phyloP scores from a whole-genome alignment of 2,888 invertebrate genomes.

The Tromatobia lineatoria region DNA sequence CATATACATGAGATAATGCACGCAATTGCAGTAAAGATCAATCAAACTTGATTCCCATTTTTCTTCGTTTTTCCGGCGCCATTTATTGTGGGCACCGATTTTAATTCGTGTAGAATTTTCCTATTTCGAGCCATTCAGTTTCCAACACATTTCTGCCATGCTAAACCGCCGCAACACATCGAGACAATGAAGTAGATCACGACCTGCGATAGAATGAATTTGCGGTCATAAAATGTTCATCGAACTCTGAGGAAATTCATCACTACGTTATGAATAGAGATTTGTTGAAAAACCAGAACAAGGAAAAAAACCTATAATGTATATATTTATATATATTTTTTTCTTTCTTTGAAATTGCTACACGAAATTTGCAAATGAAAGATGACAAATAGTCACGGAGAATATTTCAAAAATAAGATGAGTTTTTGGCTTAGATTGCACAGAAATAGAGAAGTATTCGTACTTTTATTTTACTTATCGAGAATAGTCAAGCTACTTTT shows the following conservation, averaged over 20 bases:
- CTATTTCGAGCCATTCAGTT: conserved; percentile 72
- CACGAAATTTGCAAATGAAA: too few relatives aligned
- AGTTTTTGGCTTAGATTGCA: too few relatives aligned
- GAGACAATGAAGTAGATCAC: conserved; percentile 94
- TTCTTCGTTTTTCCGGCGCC: not conserved
- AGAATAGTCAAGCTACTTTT: too few relatives aligned
- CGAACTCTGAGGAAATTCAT: not conserved
- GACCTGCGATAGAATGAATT: conserved; percentile 83
- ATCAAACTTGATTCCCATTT: conserved; percentile 12
- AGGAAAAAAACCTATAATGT: too few relatives aligned
- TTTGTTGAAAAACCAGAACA: not conserved
- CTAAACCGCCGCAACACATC: conserved; percentile 94
- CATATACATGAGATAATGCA: conserved; percentile 40
- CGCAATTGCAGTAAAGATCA: conserved; percentile 22
- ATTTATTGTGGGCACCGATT: conserved; percentile 6
- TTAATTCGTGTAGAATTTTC: conserved; percentile 1
- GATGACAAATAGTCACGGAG: too few relatives aligned
- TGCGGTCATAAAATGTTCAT: not conserved
- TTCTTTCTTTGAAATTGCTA: too few relatives aligned
- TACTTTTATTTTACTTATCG: too few relatives aligned
- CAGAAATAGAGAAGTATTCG: too few relatives aligned
- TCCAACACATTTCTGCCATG: conserved; percentile 91
- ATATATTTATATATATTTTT: too few relatives aligned
- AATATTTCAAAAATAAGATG: too few relatives aligned
- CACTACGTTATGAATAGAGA: not conserved